Evolutionary conservation across 2,113 vertebrate genomes (phyloP), one percentile per base, ranked within the genome.

Genomic region (Ornithorhynchus anatinus): DNA sequence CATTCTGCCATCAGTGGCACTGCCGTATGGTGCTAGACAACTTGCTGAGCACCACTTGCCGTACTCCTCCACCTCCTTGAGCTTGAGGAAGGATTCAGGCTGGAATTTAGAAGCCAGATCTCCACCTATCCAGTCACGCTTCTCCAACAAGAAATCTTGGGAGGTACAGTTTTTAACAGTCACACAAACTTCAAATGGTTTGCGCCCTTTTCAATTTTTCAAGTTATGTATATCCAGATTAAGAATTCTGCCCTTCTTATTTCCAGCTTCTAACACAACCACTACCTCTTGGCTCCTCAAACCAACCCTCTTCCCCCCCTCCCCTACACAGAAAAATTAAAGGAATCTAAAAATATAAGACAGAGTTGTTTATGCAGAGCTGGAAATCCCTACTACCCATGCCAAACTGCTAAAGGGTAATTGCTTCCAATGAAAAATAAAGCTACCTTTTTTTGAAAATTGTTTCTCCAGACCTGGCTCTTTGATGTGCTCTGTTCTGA

Each of bases 371-470:
- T 56, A 75, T 9, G 1, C 56, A 70, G 78, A 75, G 37, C 39
- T 53, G 40, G 47, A 69, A 76, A 84, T 53, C 71, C 33, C 42
- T 60, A 7, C 42, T 45, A 70, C 65, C 29, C 44, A 47, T 59
- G 75, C 25, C 54, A 64, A 23, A 67, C 37, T 80, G 59, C 31
- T 29, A 42, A 33, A 79, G 84, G 88, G 75, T 35, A 81, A 75
- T 43, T n/a, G 51, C 22, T 56, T 71, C n/a, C 12, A 68, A 65
- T 70, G 50, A 83, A 59, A 86, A 86, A 75, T 54, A 81, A 79
- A 62, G 58, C 25, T 59, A 77, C 40, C 60, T 65, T 81, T n/a
- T n/a, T 72, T 42, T 25, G 42, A 80, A 86, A 75, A 59, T 19
- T 65, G 69, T 42, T 69, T 47, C 54, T 12, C 44, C 63, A 79